Evolutionary conservation across 2,113 vertebrate genomes (phyloP), one percentile per base, ranked within the genome.

Genomic region (Pygoscelis adeliae): DNA sequence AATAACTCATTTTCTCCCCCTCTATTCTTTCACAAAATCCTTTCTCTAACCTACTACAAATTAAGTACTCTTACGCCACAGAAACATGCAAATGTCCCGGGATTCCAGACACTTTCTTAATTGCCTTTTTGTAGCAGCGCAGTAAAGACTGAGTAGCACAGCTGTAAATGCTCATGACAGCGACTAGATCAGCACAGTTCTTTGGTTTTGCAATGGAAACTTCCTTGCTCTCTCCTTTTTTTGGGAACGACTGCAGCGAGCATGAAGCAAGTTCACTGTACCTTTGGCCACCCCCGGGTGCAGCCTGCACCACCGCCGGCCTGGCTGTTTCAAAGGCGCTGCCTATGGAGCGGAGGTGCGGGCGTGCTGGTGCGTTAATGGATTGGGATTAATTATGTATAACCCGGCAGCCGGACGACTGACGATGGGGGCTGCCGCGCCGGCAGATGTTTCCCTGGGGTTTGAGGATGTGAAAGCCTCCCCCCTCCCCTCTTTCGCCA

Each of bases 231-330:
- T 21, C 1, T 15, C 2, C 2, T 10, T 47, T 8, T 36, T 15
- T 17, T 1, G 10, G 78, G 44, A 50, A 2, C 22, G 23, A 27
- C 49, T 1, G 21, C 49, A 5, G 25, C 2, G 16, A 55, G 18
- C 11, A 2, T 0, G 23, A 34, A 53, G 58, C 12, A 32, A 7
- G 47, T 0, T 25, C 30, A 1, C 58, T 0, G 17, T 1, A 5
- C 26, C 67, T 12, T 8, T 0, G 22, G 29, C 25, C 58, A 9
- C 25, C 20, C 15, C 5, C 4, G 10, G 70, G 21, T 2, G 16
- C 61, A 4, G 15, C 0, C 40, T 1, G 34, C 56, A 12, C 55
- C 30, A 6, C 12, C 3, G 12, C 46, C 11, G 3, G 5, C 47
- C n/a, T 0, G 23, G 30, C 30, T 30, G 20, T 16, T 26, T 3